Conservation (phyloP, 2,888 invertebrate species). For the Drosophila borealis region DNA sequence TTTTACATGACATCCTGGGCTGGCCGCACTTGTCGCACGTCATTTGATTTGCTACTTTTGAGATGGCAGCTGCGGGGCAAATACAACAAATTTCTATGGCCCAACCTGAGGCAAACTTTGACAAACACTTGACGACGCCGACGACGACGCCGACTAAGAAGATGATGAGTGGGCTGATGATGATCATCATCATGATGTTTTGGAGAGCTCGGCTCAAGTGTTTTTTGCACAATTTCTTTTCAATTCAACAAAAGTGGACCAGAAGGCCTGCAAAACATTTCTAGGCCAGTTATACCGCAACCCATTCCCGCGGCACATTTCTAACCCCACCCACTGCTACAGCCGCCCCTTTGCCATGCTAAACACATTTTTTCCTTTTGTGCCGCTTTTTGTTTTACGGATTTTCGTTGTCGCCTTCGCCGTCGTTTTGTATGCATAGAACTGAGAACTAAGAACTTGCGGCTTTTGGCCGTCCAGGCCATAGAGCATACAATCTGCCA, state of each 20-base stretch:
- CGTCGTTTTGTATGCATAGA: slow-evolving; percentile 69
- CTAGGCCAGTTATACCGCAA: slow-evolving; percentile 37
- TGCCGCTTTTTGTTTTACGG: slow-evolving; percentile 67
- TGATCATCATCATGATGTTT: slow-evolving; percentile 23
- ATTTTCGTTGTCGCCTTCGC: slow-evolving; percentile 57
- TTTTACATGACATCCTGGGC: slow-evolving; percentile 47
- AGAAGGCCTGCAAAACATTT: slow-evolving; percentile 57
- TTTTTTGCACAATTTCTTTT: slow-evolving; percentile 79
- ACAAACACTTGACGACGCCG: slow-evolving; percentile 67
- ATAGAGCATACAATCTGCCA: slow-evolving; percentile 23
- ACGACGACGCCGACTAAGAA: slow-evolving; percentile 7
- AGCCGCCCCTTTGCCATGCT: slow-evolving; percentile 52
- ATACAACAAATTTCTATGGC: slow-evolving; percentile 51
- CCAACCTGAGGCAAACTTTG: slow-evolving; percentile 72
- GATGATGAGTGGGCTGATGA: slow-evolving; percentile 8
- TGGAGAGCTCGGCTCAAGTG: slow-evolving; percentile 67
- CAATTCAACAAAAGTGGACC: slow-evolving; percentile 78
- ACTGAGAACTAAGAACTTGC: slow-evolving; percentile 54
- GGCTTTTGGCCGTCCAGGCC: slow-evolving; percentile 70
- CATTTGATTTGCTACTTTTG: slow-evolving; percentile 73
- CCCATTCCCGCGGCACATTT: neutral
- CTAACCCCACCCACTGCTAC: slow-evolving; percentile 6
- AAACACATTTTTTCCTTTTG: slow-evolving; percentile 45
- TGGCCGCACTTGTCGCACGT: slow-evolving; percentile 67
- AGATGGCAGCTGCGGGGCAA: slow-evolving; percentile 51